A percentile compares a stretch with the other conserved stretches of the same genome.
These are phyloP conservation scores for Drosophila melanica DNA, from an alignment of 1,140 invertebrate genomes.

Conservation along the genomic window DNA sequence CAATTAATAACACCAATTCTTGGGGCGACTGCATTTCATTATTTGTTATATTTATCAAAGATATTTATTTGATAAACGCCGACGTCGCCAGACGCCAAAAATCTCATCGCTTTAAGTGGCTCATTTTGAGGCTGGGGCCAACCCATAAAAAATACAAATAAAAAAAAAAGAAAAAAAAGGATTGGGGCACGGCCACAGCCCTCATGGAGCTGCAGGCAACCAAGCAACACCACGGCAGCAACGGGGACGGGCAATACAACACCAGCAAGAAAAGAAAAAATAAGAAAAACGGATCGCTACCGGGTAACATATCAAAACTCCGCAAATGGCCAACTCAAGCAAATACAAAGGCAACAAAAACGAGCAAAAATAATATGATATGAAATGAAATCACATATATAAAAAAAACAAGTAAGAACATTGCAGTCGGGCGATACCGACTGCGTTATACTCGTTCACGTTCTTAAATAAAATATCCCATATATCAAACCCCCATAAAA, in stretches of 20 bases:
- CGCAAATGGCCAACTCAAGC: constrained; percentile 71
- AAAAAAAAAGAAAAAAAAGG: constrained; percentile 21
- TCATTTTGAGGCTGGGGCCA: constrained; percentile 52
- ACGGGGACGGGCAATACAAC: neutral
- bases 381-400: constrained; percentile 68
- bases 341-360: constrained; percentile 36
- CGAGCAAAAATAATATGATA: constrained; percentile 57
- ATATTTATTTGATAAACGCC: constrained; percentile 81
- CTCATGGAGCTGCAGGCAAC: constrained; percentile 51
- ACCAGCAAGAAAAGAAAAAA: constrained; percentile 26
- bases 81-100: constrained; percentile 72
- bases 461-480: too few species aligned
- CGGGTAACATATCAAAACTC: constrained; percentile 80
- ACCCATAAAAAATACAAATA: neutral
- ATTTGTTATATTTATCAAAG: constrained; percentile 80
- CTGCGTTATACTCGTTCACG: too few species aligned
- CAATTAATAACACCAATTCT: constrained; percentile 78
- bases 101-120: constrained; percentile 81
- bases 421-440: too few species aligned
- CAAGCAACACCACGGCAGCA: constrained; percentile 56
- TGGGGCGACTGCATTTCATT: constrained; percentile 70
- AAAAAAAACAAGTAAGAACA: too few species aligned
- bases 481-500: too few species aligned
- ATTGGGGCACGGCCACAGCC: constrained; percentile 37
- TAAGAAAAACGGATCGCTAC: constrained; percentile 45